Evolutionary conservation across 1,140 invertebrate genomes (phyloP).

Genomic region (Papilio xuthus): DNA sequence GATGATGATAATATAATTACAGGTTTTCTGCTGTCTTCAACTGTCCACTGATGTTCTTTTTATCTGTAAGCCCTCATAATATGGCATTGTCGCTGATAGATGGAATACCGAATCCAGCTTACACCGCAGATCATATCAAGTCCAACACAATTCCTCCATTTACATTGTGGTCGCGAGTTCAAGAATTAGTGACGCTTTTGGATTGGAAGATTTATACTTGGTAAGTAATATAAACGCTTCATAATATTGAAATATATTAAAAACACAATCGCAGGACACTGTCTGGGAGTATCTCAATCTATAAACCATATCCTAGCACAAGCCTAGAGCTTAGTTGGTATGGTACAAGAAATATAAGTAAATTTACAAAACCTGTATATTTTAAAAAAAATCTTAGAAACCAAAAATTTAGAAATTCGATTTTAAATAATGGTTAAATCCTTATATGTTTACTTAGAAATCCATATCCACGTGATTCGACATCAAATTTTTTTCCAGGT

Average conservation of each 20-base stretch:
- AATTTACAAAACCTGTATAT: too few relatives aligned
- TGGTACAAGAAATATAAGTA: too few relatives aligned
- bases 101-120: slow-evolving; percentile 45
- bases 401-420: too few relatives aligned
- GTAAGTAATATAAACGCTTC: slow-evolving; percentile 30
- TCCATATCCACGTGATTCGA: too few relatives aligned
- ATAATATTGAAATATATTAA: too few relatives aligned
- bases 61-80: slow-evolving; percentile 48
- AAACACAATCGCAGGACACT: too few relatives aligned
- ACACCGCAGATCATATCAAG: slow-evolving; percentile 43
- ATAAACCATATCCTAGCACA: too few relatives aligned
- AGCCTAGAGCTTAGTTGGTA: too few relatives aligned
- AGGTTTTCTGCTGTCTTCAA: slow-evolving; percentile 49
- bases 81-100: slow-evolving; percentile 46
- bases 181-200: slow-evolving; percentile 38
- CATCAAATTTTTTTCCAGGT: neutral
- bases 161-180: slow-evolving; percentile 42
- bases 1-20: slow-evolving; percentile 28
- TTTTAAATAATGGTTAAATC: too few relatives aligned
- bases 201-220: slow-evolving; percentile 35
- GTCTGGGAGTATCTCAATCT: too few relatives aligned
- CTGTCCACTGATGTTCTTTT: slow-evolving; percentile 48
- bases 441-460: too few relatives aligned
- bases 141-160: slow-evolving; percentile 41
- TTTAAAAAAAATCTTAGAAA: too few relatives aligned